Evolutionary conservation across 1,140 invertebrate species (phyloP).

Genomic region (Panagrolaimus sp.): DNA sequence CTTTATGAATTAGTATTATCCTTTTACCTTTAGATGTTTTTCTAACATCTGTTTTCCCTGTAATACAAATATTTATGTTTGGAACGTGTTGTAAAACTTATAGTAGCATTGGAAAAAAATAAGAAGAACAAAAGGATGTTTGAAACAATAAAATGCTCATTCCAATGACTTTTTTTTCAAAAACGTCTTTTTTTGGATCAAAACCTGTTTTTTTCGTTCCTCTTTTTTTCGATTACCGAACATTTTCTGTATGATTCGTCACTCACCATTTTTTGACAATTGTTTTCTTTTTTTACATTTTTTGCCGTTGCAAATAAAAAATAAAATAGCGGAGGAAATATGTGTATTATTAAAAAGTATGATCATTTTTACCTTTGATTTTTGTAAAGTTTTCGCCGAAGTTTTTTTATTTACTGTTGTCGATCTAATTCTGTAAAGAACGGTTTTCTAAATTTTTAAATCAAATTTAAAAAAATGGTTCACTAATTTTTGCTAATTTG

Average conservation of each 20-base stretch:
- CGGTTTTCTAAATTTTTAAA: too few species aligned
- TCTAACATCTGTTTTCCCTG: background rate
- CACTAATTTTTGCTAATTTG: too few species aligned
- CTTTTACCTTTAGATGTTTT: background rate
- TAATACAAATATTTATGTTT: too few species aligned
- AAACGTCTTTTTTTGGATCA: background rate
- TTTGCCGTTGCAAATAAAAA: too few species aligned
- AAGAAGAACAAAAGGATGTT: background rate
- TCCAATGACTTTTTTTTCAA: slow-evolving; percentile 6
- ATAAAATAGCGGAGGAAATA: too few species aligned
- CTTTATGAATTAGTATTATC: background rate
- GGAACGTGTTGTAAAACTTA: too few species aligned
- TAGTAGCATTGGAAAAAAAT: background rate
- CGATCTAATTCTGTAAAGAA: too few species aligned
- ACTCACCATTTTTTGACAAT: slow-evolving; percentile 7
- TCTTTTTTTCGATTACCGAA: slow-evolving; percentile 12
- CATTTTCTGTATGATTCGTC: background rate
- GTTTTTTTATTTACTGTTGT: too few species aligned
- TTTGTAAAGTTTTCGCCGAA: too few species aligned
- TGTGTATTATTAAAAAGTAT: too few species aligned
- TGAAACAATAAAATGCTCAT: background rate
- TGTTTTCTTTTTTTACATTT: background rate
- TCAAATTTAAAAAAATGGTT: too few species aligned
- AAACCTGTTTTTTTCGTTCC: slow-evolving; percentile 10
- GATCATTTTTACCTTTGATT: too few species aligned